A percentile compares a stretch with the other conserved stretches of the same genome.
phyloP scores from a whole-genome alignment of 1,140 invertebrate genomes.

The Drosophila tani region DNA sequence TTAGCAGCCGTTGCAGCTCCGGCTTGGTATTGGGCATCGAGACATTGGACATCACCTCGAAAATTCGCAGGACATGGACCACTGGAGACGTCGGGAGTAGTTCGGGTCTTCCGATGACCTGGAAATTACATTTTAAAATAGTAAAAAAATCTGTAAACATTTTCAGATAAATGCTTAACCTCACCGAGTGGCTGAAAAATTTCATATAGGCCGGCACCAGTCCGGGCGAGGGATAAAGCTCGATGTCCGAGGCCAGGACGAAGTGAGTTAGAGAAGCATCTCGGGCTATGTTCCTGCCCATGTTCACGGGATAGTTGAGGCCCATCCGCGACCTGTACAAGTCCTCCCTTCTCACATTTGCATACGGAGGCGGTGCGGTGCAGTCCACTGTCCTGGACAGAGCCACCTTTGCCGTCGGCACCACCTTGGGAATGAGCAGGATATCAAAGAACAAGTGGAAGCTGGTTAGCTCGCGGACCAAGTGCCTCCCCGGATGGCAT shows the following conservation, averaged over 20 bases:
- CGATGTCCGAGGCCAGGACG: constrained; percentile 94
- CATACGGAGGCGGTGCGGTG: constrained; percentile 88
- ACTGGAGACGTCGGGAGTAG: constrained; percentile 76
- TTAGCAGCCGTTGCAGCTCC: constrained; percentile 89
- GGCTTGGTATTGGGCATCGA: constrained; percentile 90
- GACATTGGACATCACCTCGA: constrained; percentile 55
- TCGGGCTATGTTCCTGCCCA: constrained; percentile 93
- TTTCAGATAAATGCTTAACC: background rate
- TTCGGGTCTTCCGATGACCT: constrained; percentile 77
- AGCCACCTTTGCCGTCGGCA: constrained; percentile 87
- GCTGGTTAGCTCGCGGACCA: constrained; percentile 90
- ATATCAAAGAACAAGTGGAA: constrained; percentile 94
- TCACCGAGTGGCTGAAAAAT: background rate
- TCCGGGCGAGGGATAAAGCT: constrained; percentile 93
- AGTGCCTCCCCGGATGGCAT: constrained; percentile 87
- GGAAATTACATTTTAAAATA: constrained; percentile 33
- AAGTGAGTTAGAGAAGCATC: constrained; percentile 92
- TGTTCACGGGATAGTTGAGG: constrained; percentile 93
- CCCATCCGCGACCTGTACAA: constrained; percentile 91
- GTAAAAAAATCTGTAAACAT: background rate
- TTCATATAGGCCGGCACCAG: constrained; percentile 85
- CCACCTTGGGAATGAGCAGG: constrained; percentile 90
- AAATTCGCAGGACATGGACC: constrained; percentile 70
- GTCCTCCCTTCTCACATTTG: constrained; percentile 86
- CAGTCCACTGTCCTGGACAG: constrained; percentile 87